Evolutionary conservation across 1,140 invertebrate genomes (phyloP).

Genomic region (Zaprionus lachaisei): DNA sequence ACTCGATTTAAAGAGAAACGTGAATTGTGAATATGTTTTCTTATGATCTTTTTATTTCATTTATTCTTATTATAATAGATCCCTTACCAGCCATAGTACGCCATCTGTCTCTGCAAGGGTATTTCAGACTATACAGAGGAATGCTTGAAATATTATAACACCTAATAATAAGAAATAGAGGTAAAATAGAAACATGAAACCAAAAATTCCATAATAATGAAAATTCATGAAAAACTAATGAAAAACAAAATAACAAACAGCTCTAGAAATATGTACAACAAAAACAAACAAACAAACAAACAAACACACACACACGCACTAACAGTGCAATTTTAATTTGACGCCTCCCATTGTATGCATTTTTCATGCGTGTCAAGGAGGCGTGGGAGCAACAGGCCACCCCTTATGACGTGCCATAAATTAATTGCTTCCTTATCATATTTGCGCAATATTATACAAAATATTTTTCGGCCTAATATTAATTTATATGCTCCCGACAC

Average conservation of each 20-base stretch:
- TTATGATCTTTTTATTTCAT: not conserved
- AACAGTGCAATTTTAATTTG: conserved; percentile 8
- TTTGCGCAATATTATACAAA: conserved; percentile 27
- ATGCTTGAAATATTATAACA: not conserved
- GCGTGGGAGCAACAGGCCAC: not conserved
- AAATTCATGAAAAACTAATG: conserved; percentile 21
- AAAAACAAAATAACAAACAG: conserved; percentile 11
- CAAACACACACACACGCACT: not conserved
- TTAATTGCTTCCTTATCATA: conserved; percentile 43
- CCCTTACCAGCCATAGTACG: not conserved
- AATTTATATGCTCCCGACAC: conserved; percentile 9
- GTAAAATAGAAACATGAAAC: not conserved
- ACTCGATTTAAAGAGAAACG: not conserved
- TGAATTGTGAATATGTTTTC: not conserved
- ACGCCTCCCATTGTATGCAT: conserved; percentile 1
- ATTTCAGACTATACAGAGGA: conserved; percentile 6
- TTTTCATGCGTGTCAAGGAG: not conserved
- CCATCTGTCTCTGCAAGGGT: conserved; percentile 12
- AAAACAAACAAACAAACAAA: not conserved
- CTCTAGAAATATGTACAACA: conserved; percentile 6
- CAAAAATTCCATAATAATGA: conserved; percentile 18
- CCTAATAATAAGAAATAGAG: not conserved
- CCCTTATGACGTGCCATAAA: conserved; percentile 23
- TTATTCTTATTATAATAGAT: not conserved
- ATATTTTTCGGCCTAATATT: conserved; percentile 32